Evolutionary conservation across 2,888 invertebrate species (phyloP).

Genomic region (Mystacides longicornis): DNA sequence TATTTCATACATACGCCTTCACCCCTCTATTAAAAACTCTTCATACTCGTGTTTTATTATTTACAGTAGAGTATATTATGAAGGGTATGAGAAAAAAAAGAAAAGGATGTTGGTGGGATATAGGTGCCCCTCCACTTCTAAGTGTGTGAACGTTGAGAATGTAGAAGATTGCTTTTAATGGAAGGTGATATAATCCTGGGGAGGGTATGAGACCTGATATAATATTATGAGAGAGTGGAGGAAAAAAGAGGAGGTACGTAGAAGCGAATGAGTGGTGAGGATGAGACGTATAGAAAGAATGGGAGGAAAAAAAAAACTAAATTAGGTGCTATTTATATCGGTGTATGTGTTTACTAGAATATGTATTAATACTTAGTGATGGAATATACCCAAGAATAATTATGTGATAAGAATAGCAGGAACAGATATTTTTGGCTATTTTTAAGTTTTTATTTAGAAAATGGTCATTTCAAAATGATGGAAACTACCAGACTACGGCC

Average conservation of each 20-base stretch:
- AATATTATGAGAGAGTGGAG: not conserved
- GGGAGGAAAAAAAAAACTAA: not conserved
- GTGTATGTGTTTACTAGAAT: not conserved
- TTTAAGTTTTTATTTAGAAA: no score
- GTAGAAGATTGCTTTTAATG: not conserved
- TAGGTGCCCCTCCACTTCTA: no score
- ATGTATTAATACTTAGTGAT: not conserved
- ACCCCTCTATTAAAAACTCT: no score
- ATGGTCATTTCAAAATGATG: no score
- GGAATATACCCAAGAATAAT: not conserved
- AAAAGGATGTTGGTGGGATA: not conserved
- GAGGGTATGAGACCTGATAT: not conserved
- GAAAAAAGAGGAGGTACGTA: not conserved
- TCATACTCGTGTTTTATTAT: not conserved
- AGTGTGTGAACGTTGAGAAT: conserved; percentile 1
- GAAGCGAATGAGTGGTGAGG: no score
- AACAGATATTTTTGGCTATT: not conserved
- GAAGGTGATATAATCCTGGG: not conserved
- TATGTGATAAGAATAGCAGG: not conserved
- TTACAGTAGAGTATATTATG: not conserved
- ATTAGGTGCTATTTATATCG: not conserved
- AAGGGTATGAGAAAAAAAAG: not conserved
- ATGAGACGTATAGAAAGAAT: no score
- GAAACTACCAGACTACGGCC: no score
- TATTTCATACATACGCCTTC: no score